Evolutionary conservation across 2,797 vertebrate genomes (phyloP).

Genomic region (Luscinia luscinia): DNA sequence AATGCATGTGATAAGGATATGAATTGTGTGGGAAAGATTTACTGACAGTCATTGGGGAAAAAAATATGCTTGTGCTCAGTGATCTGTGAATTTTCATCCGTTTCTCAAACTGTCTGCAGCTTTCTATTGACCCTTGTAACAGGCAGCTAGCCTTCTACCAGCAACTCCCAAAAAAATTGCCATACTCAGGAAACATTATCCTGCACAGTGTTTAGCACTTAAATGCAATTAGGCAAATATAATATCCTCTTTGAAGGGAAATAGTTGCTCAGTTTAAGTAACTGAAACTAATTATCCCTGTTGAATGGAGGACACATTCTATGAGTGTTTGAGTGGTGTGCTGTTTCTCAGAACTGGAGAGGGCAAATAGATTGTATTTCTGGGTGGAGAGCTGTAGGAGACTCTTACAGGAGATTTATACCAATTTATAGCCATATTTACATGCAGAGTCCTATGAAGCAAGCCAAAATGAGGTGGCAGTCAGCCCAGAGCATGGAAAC

Average conservation of each 20-base stretch:
- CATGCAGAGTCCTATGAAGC: slow-evolving; percentile 12
- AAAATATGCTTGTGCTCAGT: slow-evolving; percentile 14
- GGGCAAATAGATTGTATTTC: slow-evolving; percentile 33
- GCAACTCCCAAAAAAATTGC: not conserved
- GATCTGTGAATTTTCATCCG: slow-evolving; percentile 16
- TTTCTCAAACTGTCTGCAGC: slow-evolving; percentile 36
- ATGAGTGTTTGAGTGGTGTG: slow-evolving; percentile 32
- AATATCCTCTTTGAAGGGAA: slow-evolving; percentile 74
- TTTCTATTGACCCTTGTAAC: slow-evolving; percentile 45
- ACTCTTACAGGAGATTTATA: slow-evolving; percentile 34
- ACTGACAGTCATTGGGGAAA: not conserved
- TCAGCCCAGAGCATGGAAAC: slow-evolving; percentile 27
- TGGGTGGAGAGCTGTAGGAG: slow-evolving; percentile 2
- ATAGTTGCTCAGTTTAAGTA: slow-evolving; percentile 68
- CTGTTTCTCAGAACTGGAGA: slow-evolving; percentile 48
- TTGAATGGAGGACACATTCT: slow-evolving; percentile 65
- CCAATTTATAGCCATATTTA: slow-evolving; percentile 42
- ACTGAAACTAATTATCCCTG: slow-evolving; percentile 70
- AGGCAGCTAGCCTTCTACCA: not conserved
- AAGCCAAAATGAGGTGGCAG: slow-evolving; percentile 42
- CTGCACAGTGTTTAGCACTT: slow-evolving; percentile 65
- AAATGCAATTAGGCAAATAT: slow-evolving; percentile 74
- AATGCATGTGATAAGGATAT: slow-evolving; percentile 24
- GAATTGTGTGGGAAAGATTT: not conserved
- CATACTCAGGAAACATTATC: slow-evolving; percentile 57